Evolutionary conservation across 1,140 invertebrate genomes (phyloP).

Genomic region (Bombus balteatus): DNA sequence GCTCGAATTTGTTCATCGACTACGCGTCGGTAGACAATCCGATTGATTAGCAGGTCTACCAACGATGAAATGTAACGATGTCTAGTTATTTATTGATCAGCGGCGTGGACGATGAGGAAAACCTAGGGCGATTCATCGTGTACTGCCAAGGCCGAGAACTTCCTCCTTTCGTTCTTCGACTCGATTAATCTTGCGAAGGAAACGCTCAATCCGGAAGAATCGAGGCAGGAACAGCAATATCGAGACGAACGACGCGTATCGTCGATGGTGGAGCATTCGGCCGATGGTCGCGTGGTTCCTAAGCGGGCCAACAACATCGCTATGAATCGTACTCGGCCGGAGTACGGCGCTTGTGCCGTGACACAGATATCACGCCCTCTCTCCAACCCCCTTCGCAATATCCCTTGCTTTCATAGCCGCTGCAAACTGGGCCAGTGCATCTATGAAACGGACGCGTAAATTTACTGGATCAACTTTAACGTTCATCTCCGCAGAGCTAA

Average conservation of each 20-base stretch:
- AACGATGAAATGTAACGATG: background rate
- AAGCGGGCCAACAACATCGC: constrained; percentile 24
- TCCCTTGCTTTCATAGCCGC: constrained; percentile 18
- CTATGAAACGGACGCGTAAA: constrained; percentile 47
- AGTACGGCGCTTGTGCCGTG: constrained; percentile 47
- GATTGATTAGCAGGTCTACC: background rate
- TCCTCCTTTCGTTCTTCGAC: background rate
- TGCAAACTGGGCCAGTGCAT: constrained; percentile 46
- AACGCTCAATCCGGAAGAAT: background rate
- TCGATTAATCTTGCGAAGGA: background rate
- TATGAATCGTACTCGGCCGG: background rate
- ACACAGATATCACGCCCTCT: constrained; percentile 43
- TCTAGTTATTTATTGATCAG: constrained; percentile 6
- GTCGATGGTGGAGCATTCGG: background rate
- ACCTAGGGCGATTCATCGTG: background rate
- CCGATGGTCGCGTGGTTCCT: background rate
- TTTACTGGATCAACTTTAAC: constrained; percentile 46
- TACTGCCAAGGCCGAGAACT: constrained; percentile 17
- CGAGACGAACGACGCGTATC: background rate
- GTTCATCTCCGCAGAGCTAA: constrained; percentile 26
- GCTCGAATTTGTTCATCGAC: background rate
- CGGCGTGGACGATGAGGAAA: background rate
- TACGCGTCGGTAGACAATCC: background rate
- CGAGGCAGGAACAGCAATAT: background rate
- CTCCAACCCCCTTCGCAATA: constrained; percentile 7